Percentiles rank a stretch among this genome's conserved stretches.
Evolutionary conservation across 1,140 invertebrate species (phyloP).

Genomic region (Helicoverpa zea): DNA sequence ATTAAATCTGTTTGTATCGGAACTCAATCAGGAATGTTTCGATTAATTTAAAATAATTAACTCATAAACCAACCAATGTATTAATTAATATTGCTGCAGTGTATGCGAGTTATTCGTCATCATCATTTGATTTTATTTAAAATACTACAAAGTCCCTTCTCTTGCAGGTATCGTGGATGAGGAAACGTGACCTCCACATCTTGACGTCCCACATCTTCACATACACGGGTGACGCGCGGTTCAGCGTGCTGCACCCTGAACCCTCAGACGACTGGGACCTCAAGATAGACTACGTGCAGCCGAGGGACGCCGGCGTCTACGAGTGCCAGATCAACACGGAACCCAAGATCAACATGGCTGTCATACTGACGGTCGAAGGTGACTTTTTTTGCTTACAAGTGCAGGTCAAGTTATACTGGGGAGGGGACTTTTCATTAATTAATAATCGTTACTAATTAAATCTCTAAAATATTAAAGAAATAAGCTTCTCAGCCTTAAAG

Average conservation of each 20-base stretch:
- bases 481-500: no score
- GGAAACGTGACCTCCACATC: conserved; percentile 96
- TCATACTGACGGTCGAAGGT: conserved; percentile 93
- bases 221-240: conserved; percentile 95
- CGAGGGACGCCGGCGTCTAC: conserved; percentile 95
- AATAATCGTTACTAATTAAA: no score
- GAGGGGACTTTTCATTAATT: no score
- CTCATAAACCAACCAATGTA: no score
- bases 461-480: no score
- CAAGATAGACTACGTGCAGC: conserved; percentile 95
- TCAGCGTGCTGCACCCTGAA: conserved; percentile 94
- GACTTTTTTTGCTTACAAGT: conserved; percentile 58
- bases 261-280: conserved; percentile 97
- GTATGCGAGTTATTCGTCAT: not conserved
- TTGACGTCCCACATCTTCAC: conserved; percentile 95
- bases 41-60: no score
- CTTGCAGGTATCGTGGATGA: conserved; percentile 95
- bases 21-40: no score
- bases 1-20: no score
- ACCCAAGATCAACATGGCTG: conserved; percentile 94
- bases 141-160: not conserved
- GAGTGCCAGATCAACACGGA: conserved; percentile 95
- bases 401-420: not conserved
- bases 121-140: not conserved
- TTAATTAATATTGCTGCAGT: no score